Evolutionary conservation across 2,797 vertebrate genomes (phyloP).

Genomic region (Falco berigora): DNA sequence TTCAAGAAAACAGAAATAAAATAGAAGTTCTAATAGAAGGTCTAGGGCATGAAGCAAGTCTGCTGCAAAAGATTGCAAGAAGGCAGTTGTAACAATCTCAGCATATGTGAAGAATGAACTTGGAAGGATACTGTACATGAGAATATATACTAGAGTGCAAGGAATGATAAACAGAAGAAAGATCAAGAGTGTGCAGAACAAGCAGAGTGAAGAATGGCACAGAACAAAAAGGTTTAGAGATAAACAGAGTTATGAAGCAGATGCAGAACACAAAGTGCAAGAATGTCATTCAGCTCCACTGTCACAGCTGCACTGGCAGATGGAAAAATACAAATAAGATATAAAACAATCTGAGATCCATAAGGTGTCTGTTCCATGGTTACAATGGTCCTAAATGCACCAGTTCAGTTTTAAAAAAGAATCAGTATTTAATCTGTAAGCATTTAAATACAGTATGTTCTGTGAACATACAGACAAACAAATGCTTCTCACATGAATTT

Average conservation of each 20-base stretch:
- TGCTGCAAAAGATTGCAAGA: background rate
- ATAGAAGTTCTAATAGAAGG: conserved; percentile 12
- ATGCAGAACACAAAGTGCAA: conserved; percentile 57
- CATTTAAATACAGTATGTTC: background rate
- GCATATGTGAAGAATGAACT: background rate
- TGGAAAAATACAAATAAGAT: conserved; percentile 57
- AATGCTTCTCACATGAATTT: background rate
- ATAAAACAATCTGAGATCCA: conserved; percentile 34
- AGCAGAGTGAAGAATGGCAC: conserved; percentile 37
- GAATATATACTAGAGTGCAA: background rate
- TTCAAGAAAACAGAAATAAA: conserved; percentile 3
- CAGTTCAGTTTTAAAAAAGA: background rate
- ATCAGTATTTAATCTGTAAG: background rate
- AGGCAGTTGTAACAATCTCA: background rate
- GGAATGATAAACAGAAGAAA: conserved; percentile 40
- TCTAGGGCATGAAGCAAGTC: background rate
- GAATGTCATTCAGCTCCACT: conserved; percentile 34
- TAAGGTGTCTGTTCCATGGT: conserved; percentile 15
- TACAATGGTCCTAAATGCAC: conserved; percentile 14
- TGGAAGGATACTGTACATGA: background rate
- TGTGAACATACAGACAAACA: background rate
- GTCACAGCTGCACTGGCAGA: conserved; percentile 56
- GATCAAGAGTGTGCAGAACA: conserved; percentile 41
- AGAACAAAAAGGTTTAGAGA: conserved; percentile 46
- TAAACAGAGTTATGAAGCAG: conserved; percentile 40